Percentiles rank a stretch among this genome's conserved stretches.
phyloP scores from a whole-genome alignment of 1,140 invertebrate species.

The Paramacrobiotus metropolitanus region DNA sequence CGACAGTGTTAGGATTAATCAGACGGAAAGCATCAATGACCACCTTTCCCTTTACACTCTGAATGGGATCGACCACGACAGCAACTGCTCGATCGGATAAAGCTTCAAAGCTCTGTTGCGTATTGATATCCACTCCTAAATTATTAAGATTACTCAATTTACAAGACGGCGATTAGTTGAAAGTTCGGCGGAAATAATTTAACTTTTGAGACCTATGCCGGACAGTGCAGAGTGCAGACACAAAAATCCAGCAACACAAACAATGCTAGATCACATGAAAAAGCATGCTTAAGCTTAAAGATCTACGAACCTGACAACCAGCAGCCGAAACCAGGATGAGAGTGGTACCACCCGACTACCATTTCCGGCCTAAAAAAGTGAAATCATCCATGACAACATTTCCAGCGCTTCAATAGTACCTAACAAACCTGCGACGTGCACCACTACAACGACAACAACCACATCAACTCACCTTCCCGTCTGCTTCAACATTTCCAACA shows the following conservation, averaged over 20 bases:
- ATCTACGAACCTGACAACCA: conserved; percentile 57
- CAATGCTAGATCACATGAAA: neutral
- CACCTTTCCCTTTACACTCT: conserved; percentile 76
- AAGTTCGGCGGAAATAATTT: too few relatives aligned
- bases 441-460: too few relatives aligned
- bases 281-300: neutral
- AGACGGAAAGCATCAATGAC: conserved; percentile 36
- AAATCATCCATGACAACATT: neutral
- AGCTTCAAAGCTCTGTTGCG: conserved; percentile 97
- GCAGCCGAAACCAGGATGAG: conserved; percentile 97
- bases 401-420: too few relatives aligned
- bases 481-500: conserved; percentile 99
- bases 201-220: too few relatives aligned
- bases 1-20: conserved; percentile 98
- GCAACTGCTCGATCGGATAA: conserved; percentile 92
- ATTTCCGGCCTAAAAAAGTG: conserved; percentile 52
- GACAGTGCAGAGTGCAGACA: too few relatives aligned
- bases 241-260: neutral
- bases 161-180: too few relatives aligned
- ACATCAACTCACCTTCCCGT: conserved; percentile 48
- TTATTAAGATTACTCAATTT: neutral
- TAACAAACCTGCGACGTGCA: too few relatives aligned
- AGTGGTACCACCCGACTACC: conserved; percentile 99
- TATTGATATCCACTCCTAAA: conserved; percentile 87
- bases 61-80: conserved; percentile 97